Base-by-base conservation (phyloP, 2,797 vertebrate species). In the Geotrypetes seraphini region DNA sequence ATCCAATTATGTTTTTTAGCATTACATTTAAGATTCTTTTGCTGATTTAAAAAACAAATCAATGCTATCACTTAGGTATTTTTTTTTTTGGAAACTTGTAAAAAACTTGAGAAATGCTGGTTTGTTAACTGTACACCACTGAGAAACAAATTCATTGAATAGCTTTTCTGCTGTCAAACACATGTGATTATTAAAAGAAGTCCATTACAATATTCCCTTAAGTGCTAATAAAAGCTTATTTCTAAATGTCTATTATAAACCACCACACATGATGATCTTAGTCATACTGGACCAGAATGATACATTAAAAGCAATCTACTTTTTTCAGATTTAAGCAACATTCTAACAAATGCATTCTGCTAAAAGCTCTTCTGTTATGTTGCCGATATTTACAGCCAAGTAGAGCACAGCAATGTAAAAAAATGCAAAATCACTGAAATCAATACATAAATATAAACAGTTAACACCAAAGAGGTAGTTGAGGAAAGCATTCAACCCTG, bases 381-480 rank as follows among this genome's bases (percentile, higher is more conserved):
- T n/a, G n/a, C 26, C 6, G 19, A 36, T 57, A 52, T 19, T 31
- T 39, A 47, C 16, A 38, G 13, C 33, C 43, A 66, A 59, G 27
- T 22, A 19, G 8, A 63, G 10, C 40, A 25, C 35, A 36, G 22
- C 51, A 57, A 47, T 39, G 56, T 17, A n/a, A 41, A 16, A 56
- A 56, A 36, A 38, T 23, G 39, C 35, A 42, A 49, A n/a, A 26
- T 11, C 16, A 56, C 23, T 5, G 50, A 33, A 12, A 44, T 10
- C 53, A 53, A 10, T 35, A 27, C 30, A 61, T 48, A 36, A 43
- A 31, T 17, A 37, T 44, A 37, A 33, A 62, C 42, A 53, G n/a
- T 47, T 43, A 55, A 60, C 61, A 53, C 51, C 54, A 53, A 48
- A 43, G 70, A 78, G 71, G 69, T 63, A 73, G 65, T 66, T 35